Percentiles rank a stretch among this genome's conserved stretches.
These are phyloP conservation scores for Notarius lentiginosus DNA, from an alignment of 2,113 vertebrate species.

Conservation along the genomic window DNA sequence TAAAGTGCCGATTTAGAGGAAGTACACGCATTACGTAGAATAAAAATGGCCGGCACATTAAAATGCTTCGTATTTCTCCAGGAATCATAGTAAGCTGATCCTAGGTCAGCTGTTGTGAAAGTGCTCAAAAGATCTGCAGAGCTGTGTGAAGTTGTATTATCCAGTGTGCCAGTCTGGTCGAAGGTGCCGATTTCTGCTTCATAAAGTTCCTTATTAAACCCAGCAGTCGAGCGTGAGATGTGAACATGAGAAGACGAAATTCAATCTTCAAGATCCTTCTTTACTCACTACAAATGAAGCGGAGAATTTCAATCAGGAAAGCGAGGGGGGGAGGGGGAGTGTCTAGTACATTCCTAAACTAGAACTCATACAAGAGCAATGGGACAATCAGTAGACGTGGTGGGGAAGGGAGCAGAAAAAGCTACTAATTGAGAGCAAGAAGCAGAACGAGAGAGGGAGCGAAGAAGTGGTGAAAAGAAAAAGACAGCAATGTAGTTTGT, in stretches of 20 bases:
- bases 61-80: not conserved
- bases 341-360: slow-evolving; percentile 29
- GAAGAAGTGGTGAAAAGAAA: not conserved
- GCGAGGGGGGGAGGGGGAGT: too few species aligned
- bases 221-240: slow-evolving; percentile 8
- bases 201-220: slow-evolving; percentile 20
- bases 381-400: not conserved
- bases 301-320: slow-evolving; percentile 9
- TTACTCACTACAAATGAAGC: slow-evolving; percentile 19
- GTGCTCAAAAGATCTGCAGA: not conserved
- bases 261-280: slow-evolving; percentile 25
- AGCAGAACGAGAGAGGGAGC: not conserved
- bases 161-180: not conserved
- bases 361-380: slow-evolving; percentile 11
- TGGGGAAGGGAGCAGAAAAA: not conserved
- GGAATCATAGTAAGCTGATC: not conserved
- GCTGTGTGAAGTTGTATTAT: not conserved
- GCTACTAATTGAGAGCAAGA: slow-evolving; percentile 25
- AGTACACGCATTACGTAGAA: not conserved
- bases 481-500: not conserved
- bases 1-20: not conserved
- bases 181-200: slow-evolving; percentile 20
- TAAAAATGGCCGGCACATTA: slow-evolving; percentile 13
- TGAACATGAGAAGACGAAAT: slow-evolving; percentile 21
- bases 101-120: slow-evolving; percentile 1